Evolutionary conservation across 2,888 invertebrate species (phyloP), one percentile per base, ranked within the genome.

Genomic region (Dinocampus coccinellae): DNA sequence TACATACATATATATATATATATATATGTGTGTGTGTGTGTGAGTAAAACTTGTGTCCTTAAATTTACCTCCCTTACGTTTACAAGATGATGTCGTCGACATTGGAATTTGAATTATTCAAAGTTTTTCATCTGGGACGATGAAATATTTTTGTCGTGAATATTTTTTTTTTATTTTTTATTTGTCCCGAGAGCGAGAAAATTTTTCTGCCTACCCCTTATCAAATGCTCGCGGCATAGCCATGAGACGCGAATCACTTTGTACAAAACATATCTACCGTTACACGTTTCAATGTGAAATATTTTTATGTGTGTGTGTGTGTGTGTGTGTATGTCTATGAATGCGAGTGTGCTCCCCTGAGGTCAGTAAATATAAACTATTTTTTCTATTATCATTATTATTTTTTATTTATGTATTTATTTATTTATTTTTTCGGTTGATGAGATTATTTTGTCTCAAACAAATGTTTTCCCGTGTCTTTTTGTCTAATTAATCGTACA

Each of bases 71-170:
- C 33, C 13, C 20, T 33, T 20, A n/a, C 47, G 16, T 34, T 33
- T 33, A 34, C 60, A 34, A 33, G 60, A 39, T 52, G 65, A 70
- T 60, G n/a, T 53, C 34, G 47, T 65, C 58, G 53, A 52, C 26
- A 65, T 42, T 29, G 58, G 52, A 66, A 53, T 70, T 33, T 70
- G 70, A 70, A 70, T 70, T 70, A 70, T 70, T 70, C 70, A 65
- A 52, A 58, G 36, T 53, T 66, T 36, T 60, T 34, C 52, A 58
- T 65, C 26, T 65, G 13, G 26, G 39, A 65, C 36, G 60, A 58
- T 16, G 39, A 60, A 66, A 65, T 65, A 57, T 63, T 36, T 52
- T 65, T 24, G 13, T 60, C 53, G 26, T 53, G 4, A 34, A n/a
- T 24, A 57, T 52, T 7, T 57, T 42, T 39, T 26, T 39, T 24